Evolutionary conservation across 1,140 invertebrate species (phyloP).

Genomic region (Orius insidiosus): DNA sequence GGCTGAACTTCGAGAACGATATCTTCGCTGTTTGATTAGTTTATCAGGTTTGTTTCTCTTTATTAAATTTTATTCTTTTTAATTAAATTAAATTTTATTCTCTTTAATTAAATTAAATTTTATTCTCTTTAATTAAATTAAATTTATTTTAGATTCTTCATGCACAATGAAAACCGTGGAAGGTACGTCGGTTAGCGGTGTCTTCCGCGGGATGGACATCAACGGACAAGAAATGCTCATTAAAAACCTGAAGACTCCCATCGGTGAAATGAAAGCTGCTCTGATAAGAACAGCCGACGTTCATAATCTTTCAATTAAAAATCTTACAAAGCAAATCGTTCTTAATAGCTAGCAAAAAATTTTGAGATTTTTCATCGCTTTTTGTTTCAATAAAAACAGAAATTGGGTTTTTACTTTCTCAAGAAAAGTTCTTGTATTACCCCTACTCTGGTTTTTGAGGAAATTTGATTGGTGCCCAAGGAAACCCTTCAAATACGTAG

Average conservation of each 20-base stretch:
- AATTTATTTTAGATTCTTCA: background rate
- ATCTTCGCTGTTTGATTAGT: background rate
- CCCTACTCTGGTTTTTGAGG: too few relatives aligned
- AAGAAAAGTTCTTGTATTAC: too few relatives aligned
- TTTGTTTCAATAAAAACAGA: too few relatives aligned
- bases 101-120: too few relatives aligned
- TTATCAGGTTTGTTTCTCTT: background rate
- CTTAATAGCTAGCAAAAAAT: too few relatives aligned
- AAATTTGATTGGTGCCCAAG: too few relatives aligned
- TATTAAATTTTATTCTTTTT: background rate
- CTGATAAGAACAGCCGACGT: conserved; percentile 3
- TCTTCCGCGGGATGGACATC: conserved; percentile 6
- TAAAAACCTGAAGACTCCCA: conserved; percentile 7
- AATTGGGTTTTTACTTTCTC: too few relatives aligned
- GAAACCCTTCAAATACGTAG: too few relatives aligned
- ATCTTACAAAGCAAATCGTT: too few relatives aligned
- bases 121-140: too few relatives aligned
- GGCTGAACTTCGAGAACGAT: too few relatives aligned
- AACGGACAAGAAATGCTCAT: conserved; percentile 8
- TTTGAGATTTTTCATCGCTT: too few relatives aligned
- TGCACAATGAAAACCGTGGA: conserved; percentile 8
- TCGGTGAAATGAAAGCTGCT: conserved; percentile 1
- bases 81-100: background rate
- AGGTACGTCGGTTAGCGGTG: background rate
- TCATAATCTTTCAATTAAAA: background rate